These are phyloP conservation scores for Ovis canadensis DNA, from an alignment of 2,113 vertebrate genomes.

Conservation along the genomic window DNA sequence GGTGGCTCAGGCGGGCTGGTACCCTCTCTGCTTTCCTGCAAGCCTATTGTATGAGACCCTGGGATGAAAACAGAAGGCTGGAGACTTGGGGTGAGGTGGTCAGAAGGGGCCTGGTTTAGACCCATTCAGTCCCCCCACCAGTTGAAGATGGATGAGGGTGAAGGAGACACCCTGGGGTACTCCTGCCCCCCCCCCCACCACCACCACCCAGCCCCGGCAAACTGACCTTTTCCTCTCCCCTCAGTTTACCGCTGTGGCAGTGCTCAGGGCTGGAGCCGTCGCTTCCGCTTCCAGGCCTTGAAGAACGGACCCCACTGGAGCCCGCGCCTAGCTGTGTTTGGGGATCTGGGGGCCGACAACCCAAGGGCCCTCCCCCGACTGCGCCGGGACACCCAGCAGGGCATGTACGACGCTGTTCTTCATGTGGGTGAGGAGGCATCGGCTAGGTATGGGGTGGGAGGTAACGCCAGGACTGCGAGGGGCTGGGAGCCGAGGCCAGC, in stretches of 20 bases:
- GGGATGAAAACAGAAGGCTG: background rate
- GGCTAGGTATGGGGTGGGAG: background rate
- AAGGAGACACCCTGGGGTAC: background rate
- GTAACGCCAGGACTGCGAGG: rapidly evolving
- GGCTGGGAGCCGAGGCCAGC: background rate
- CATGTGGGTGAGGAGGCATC: conserved; percentile 85
- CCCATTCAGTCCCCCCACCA: rapidly evolving
- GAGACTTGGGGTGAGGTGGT: background rate
- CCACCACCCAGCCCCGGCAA: background rate
- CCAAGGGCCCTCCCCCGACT: conserved; percentile 87
- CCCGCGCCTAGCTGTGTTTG: conserved; percentile 87
- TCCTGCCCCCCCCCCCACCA: background rate
- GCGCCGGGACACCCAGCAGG: conserved; percentile 84
- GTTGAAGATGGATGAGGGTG: background rate
- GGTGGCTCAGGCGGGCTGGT: background rate
- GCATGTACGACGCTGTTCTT: conserved; percentile 86
- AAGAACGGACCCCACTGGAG: conserved; percentile 81
- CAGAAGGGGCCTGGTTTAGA: background rate
- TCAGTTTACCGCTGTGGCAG: conserved; percentile 87
- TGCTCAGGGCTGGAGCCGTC: conserved; percentile 85
- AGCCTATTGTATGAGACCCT: background rate
- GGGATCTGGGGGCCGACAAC: conserved; percentile 90
- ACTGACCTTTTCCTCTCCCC: background rate
- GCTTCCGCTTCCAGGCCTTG: conserved; percentile 84
- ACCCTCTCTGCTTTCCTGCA: background rate